Evolutionary conservation across 2,888 invertebrate genomes (phyloP).

Genomic region (Nudaria mundana): DNA sequence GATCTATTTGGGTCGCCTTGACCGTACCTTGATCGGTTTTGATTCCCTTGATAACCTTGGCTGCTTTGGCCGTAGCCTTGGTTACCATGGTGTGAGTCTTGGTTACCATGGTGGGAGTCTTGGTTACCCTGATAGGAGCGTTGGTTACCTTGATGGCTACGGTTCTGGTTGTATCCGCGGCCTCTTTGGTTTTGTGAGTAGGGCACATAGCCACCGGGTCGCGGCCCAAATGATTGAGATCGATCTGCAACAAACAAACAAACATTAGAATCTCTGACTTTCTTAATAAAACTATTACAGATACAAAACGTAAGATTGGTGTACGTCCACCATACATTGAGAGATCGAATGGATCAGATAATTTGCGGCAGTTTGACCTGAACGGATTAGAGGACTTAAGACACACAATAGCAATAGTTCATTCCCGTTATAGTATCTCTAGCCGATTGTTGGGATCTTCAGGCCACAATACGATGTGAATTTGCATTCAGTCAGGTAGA

Average conservation of each 20-base stretch:
- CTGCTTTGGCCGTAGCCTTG: conserved; percentile 18
- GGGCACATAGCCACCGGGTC: conserved; percentile 60
- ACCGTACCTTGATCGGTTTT: conserved; percentile 16
- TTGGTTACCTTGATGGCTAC: too few relatives aligned
- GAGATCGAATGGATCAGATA: too few relatives aligned
- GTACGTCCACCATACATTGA: too few relatives aligned
- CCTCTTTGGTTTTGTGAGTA: conserved; percentile 20
- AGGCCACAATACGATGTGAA: too few relatives aligned
- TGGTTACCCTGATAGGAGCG: conserved; percentile 12
- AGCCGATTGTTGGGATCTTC: too few relatives aligned
- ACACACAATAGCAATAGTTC: too few relatives aligned
- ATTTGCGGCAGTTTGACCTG: too few relatives aligned
- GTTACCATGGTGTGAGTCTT: conserved; percentile 18
- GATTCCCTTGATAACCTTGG: conserved; percentile 17
- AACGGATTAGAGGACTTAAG: too few relatives aligned
- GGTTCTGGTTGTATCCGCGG: conserved; percentile 30
- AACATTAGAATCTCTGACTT: neutral
- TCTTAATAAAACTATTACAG: too few relatives aligned
- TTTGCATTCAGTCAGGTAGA: too few relatives aligned
- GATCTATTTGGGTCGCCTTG: conserved; percentile 10
- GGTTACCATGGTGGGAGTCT: conserved; percentile 8
- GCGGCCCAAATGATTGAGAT: conserved; percentile 61
- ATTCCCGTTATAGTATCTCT: too few relatives aligned
- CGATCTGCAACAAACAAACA: conserved; percentile 60
- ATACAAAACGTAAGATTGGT: too few relatives aligned